Evolutionary conservation across 2,888 invertebrate genomes (phyloP).

Genomic region (Drosophila yooni): DNA sequence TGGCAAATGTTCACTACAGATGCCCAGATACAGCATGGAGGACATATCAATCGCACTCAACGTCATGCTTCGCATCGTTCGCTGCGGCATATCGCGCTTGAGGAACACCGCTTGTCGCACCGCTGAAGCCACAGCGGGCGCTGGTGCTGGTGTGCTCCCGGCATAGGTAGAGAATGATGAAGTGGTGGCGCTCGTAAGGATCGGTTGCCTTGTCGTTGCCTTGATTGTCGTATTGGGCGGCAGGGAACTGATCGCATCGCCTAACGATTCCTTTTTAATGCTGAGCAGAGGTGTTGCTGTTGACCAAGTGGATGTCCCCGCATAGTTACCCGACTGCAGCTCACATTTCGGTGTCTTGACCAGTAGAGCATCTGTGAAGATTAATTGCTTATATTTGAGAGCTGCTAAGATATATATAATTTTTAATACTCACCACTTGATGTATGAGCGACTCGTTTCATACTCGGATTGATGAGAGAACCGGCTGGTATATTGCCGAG

Average conservation of each 20-base stretch:
- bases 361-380: slow-evolving; percentile 42
- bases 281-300: neutral
- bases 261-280: slow-evolving; percentile 63
- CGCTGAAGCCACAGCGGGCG: slow-evolving; percentile 55
- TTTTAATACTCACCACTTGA: slow-evolving; percentile 28
- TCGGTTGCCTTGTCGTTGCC: slow-evolving; percentile 61
- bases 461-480: slow-evolving; percentile 64
- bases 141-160: slow-evolving; percentile 43
- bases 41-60: slow-evolving; percentile 82
- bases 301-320: slow-evolving; percentile 44
- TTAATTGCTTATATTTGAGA: neutral
- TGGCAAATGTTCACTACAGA: slow-evolving; percentile 72
- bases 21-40: slow-evolving; percentile 79
- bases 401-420: neutral
- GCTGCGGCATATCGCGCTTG: slow-evolving; percentile 80
- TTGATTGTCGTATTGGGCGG: slow-evolving; percentile 82
- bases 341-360: slow-evolving; percentile 78
- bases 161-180: slow-evolving; percentile 1
- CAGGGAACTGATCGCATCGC: slow-evolving; percentile 78
- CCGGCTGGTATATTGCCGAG: slow-evolving; percentile 72
- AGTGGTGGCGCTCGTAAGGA: neutral
- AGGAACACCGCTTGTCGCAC: slow-evolving; percentile 81
- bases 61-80: slow-evolving; percentile 82
- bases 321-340: slow-evolving; percentile 49
- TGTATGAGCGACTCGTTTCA: slow-evolving; percentile 74